A percentile compares a stretch with the other conserved stretches of the same genome.
Conservation (phyloP, 1,140 invertebrate genomes). For the Stegodyphus mimosarum region DNA sequence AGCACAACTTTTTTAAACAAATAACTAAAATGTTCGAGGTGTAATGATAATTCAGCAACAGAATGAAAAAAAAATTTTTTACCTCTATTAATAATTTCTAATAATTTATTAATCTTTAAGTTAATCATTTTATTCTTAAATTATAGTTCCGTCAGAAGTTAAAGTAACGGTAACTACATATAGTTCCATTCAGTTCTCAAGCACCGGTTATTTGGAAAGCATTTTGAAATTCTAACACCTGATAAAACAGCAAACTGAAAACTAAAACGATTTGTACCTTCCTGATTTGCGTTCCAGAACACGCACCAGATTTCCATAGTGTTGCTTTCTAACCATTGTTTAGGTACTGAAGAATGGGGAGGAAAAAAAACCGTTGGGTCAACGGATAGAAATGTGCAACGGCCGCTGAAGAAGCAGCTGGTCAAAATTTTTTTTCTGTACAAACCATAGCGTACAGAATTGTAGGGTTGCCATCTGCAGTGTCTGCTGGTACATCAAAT, state of each 20-base stretch:
- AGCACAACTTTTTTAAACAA: no score
- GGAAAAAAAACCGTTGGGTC: conserved; percentile 31
- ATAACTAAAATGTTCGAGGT: no score
- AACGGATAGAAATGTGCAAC: conserved; percentile 31
- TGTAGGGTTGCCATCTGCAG: neutral
- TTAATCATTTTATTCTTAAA: no score
- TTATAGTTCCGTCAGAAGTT: no score
- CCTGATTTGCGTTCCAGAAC: neutral
- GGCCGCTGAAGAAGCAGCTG: conserved; percentile 8
- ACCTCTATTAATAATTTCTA: no score
- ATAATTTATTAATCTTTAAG: no score
- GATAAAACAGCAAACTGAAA: neutral
- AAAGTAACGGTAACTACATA: no score
- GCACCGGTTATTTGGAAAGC: no score
- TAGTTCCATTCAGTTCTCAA: no score
- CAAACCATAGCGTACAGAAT: conserved; percentile 20
- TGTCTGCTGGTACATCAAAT: no score
- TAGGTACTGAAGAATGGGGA: neutral
- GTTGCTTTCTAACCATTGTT: neutral
- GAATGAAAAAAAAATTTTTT: no score
- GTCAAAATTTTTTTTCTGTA: neutral
- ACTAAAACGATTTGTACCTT: neutral
- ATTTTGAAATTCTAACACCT: neutral
- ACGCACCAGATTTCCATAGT: neutral
- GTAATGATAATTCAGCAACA: no score